A percentile compares a stretch with the other conserved stretches of the same genome.
Conservation (phyloP, 2,113 vertebrate genomes). For the Gymnobelideus leadbeateri region DNA sequence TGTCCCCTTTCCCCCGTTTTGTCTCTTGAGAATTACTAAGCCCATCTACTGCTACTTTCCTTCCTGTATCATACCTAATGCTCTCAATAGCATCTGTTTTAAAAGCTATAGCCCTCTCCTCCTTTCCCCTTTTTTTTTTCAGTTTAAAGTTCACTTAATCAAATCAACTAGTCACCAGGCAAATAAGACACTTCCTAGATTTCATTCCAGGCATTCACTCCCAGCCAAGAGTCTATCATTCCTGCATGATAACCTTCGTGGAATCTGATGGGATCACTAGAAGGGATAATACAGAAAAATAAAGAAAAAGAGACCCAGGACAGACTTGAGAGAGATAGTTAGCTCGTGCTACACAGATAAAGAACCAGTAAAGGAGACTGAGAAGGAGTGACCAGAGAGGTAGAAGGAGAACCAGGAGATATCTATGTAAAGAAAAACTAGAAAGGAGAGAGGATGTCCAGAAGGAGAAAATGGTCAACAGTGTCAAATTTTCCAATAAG, state of each 20-base stretch:
- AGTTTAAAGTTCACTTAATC: background rate
- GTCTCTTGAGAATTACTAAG: background rate
- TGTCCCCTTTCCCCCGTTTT: background rate
- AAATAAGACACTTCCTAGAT: background rate
- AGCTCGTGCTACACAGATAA: background rate
- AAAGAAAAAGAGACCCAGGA: background rate
- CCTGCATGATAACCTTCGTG: background rate
- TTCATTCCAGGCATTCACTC: background rate
- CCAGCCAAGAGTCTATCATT: background rate
- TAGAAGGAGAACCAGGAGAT: background rate
- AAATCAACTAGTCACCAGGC: background rate
- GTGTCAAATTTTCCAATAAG: background rate
- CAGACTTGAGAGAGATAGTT: background rate
- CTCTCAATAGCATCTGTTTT: background rate
- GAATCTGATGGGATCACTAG: background rate
- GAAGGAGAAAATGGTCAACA: background rate
- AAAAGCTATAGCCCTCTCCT: background rate
- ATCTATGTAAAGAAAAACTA: background rate
- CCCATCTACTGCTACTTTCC: background rate
- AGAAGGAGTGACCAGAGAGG: background rate
- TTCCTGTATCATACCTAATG: background rate
- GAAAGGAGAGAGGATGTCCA: background rate
- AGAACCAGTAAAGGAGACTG: background rate
- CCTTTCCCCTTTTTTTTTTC: background rate
- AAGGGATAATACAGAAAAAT: background rate